Evolutionary conservation across 2,113 vertebrate species (phyloP).

Genomic region (Jacana jacana): DNA sequence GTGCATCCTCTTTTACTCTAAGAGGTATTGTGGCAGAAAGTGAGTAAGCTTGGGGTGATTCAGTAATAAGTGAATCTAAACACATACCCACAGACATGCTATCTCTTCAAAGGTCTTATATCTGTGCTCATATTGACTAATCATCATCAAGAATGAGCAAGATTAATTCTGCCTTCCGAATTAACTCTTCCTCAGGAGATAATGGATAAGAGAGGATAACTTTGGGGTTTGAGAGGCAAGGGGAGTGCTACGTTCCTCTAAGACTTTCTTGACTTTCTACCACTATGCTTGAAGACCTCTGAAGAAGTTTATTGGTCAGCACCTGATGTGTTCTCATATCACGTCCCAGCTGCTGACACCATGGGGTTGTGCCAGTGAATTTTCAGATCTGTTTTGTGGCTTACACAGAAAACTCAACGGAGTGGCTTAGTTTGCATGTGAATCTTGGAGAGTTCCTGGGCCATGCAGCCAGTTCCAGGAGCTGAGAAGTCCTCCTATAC

Average conservation of each 20-base stretch:
- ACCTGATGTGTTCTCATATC: neutral
- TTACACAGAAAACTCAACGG: neutral
- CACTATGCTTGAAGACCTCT: neutral
- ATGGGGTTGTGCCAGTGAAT: neutral
- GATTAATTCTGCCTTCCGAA: neutral
- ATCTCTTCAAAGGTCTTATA: neutral
- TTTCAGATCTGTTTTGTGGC: neutral
- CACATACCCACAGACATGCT: neutral
- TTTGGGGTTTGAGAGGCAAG: neutral
- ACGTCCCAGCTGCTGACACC: neutral
- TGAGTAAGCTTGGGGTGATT: neutral
- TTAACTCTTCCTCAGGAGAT: neutral
- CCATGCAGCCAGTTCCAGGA: neutral
- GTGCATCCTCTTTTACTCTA: neutral
- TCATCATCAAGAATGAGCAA: neutral
- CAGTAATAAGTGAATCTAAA: neutral
- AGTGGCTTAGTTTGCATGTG: neutral
- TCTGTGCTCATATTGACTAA: neutral
- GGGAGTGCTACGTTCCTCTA: neutral
- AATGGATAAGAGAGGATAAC: neutral
- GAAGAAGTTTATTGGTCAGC: neutral
- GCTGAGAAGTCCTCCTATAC: neutral
- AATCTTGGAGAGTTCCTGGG: neutral
- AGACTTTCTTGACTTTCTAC: neutral
- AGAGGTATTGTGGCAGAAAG: neutral